Conservation (phyloP, 1,140 invertebrate species). For the Orius insidiosus region DNA sequence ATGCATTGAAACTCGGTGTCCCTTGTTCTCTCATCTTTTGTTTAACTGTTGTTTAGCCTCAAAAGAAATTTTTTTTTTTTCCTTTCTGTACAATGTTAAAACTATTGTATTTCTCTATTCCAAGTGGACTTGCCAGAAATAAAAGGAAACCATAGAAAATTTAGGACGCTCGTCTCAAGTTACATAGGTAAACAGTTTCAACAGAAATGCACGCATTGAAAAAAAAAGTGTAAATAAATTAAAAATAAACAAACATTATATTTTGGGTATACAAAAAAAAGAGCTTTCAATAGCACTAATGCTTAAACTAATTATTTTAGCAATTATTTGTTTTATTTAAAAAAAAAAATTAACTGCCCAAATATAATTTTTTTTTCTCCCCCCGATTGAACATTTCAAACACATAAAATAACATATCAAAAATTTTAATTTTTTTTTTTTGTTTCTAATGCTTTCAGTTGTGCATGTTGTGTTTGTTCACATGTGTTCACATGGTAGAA, state of each 20-base stretch:
- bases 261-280: neutral
- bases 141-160: constrained; percentile 94
- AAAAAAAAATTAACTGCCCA: too few species aligned
- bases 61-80: neutral
- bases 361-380: too few species aligned
- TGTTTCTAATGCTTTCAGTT: constrained; percentile 16
- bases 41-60: constrained; percentile 17
- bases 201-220: constrained; percentile 16
- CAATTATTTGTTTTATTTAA: too few species aligned
- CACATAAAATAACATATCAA: constrained; percentile 1
- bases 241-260: constrained; percentile 4
- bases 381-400: neutral
- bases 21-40: constrained; percentile 7
- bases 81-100: neutral
- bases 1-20: neutral
- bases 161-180: constrained; percentile 91
- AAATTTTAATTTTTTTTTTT: constrained; percentile 14
- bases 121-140: constrained; percentile 90
- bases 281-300: constrained; percentile 9
- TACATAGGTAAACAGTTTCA: constrained; percentile 64
- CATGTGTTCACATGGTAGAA: neutral
- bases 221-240: constrained; percentile 8
- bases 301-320: constrained; percentile 11
- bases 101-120: constrained; percentile 17
- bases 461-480: constrained; percentile 8